phyloP scores from a whole-genome alignment of 1,140 invertebrate genomes.

The Anastrepha ludens region DNA sequence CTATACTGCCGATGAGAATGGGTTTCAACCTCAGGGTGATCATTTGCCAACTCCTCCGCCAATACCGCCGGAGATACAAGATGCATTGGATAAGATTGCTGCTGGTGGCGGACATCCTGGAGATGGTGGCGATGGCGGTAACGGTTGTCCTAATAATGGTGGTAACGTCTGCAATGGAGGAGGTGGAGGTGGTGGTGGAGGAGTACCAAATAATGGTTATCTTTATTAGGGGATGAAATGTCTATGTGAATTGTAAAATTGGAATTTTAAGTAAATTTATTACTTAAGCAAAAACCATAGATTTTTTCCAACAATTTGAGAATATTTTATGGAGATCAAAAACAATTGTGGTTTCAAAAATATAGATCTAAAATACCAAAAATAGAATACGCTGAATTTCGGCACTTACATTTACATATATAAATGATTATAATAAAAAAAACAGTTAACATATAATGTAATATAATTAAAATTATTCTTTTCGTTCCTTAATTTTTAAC shows the following conservation, averaged over 20 bases:
- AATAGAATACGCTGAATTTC: too few species aligned
- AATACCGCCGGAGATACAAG: conserved; percentile 87
- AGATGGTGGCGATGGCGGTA: conserved; percentile 73
- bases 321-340: too few species aligned
- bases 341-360: too few species aligned
- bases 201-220: conserved; percentile 53
- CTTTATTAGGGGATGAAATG: conserved; percentile 51
- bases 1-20: conserved; percentile 88
- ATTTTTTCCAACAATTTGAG: too few species aligned
- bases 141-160: conserved; percentile 48
- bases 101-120: conserved; percentile 77
- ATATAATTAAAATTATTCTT: too few species aligned
- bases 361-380: too few species aligned
- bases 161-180: conserved; percentile 17
- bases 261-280: too few species aligned
- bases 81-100: conserved; percentile 85
- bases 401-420: too few species aligned
- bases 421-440: too few species aligned
- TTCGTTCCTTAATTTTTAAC: too few species aligned
- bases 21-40: conserved; percentile 83
- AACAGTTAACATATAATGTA: too few species aligned
- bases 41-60: conserved; percentile 87
- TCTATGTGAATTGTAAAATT: neutral
- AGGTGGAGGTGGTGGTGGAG: conserved; percentile 7
- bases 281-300: too few species aligned